These are phyloP conservation scores for Arvicanthis niloticus DNA, from an alignment of 2,113 vertebrate genomes.

Conservation along the genomic window DNA sequence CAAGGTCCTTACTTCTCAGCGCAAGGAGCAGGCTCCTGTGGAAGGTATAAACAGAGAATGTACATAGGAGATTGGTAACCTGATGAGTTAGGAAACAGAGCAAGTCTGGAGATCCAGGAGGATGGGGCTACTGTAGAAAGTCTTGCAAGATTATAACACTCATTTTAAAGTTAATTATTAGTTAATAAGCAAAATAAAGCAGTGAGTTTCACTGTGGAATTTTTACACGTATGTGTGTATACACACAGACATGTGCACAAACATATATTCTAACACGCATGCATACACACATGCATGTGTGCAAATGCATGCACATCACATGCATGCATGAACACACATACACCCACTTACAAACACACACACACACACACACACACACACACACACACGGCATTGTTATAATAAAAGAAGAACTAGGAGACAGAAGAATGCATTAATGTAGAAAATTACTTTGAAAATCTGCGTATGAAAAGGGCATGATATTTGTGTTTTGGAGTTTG, in stretches of 20 bases:
- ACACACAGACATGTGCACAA: not conserved
- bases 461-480: not conserved
- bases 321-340: too few relatives aligned
- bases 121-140: not conserved
- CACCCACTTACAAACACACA: not conserved
- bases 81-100: not conserved
- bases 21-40: not conserved
- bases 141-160: not conserved
- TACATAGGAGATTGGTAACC: not conserved
- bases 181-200: not conserved
- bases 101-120: not conserved
- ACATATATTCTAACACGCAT: not conserved
- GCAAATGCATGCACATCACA: too few relatives aligned
- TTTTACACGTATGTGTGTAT: not conserved
- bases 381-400: not conserved
- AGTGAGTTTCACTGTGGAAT: not conserved
- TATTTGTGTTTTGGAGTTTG: not conserved
- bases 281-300: too few relatives aligned
- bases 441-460: not conserved
- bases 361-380: not conserved
- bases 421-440: too few relatives aligned
- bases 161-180: not conserved
- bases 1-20: not conserved
- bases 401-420: too few relatives aligned
- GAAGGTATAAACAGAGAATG: not conserved